Percentiles rank a stretch among this genome's conserved stretches.
phyloP scores from a whole-genome alignment of 2,797 vertebrate species.

The Graptemys geographica region DNA sequence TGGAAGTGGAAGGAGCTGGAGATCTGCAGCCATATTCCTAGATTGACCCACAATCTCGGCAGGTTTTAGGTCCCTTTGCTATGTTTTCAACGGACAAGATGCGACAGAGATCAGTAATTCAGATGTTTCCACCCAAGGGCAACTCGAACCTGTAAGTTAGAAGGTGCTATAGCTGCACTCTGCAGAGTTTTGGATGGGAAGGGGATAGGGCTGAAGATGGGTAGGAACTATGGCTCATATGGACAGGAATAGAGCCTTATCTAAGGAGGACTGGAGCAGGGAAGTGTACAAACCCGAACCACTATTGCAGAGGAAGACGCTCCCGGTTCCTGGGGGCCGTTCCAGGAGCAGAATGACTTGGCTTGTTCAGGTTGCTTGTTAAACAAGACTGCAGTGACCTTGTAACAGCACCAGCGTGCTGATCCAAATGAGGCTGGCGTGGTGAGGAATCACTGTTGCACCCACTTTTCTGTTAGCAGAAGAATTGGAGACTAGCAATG shows the following conservation, averaged over 20 bases:
- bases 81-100: background rate
- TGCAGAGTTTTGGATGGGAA: background rate
- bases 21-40: background rate
- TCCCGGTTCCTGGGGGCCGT: background rate
- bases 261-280: background rate
- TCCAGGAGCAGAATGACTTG: background rate
- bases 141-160: background rate
- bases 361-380: background rate
- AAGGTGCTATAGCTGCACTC: rapidly evolving
- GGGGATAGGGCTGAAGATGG: background rate
- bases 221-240: background rate
- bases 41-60: background rate
- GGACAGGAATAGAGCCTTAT: background rate
- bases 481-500: too few species aligned
- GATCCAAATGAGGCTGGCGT: rapidly evolving
- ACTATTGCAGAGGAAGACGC: background rate
- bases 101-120: background rate
- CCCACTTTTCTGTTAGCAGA: background rate
- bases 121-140: background rate
- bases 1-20: background rate
- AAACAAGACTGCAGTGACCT: background rate
- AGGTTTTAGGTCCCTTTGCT: background rate
- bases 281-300: background rate
- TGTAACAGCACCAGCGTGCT: background rate
- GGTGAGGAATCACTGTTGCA: background rate